phyloP scores from a whole-genome alignment of 2,888 invertebrate genomes.

The Heliconius hortense region DNA sequence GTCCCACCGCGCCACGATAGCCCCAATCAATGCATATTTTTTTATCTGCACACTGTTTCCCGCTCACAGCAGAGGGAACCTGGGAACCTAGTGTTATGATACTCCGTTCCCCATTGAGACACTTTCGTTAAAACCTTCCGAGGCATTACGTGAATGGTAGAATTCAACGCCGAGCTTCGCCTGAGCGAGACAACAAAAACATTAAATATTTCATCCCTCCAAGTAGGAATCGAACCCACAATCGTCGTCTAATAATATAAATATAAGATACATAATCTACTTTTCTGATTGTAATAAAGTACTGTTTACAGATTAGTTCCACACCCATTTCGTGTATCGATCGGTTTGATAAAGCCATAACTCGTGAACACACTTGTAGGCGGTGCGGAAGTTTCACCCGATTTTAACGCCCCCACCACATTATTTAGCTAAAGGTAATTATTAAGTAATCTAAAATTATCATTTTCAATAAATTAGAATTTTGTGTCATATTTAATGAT shows the following conservation, averaged over 20 bases:
- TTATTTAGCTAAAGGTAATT: slow-evolving; percentile 22
- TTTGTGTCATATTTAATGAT: not conserved
- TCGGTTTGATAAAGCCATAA: slow-evolving; percentile 33
- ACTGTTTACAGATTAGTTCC: slow-evolving; percentile 40
- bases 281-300: slow-evolving; percentile 23
- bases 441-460: slow-evolving; percentile 14
- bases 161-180: too few relatives aligned
- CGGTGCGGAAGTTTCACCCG: slow-evolving; percentile 30
- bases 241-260: not conserved
- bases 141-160: too few relatives aligned
- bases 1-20: too few relatives aligned
- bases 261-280: not conserved
- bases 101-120: too few relatives aligned
- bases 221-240: too few relatives aligned
- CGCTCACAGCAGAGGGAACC: too few relatives aligned
- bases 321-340: slow-evolving; percentile 33
- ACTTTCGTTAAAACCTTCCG: too few relatives aligned
- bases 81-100: too few relatives aligned
- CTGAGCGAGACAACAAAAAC: too few relatives aligned
- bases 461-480: slow-evolving; percentile 17
- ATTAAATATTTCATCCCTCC: too few relatives aligned
- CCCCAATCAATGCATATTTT: too few relatives aligned
- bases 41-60: too few relatives aligned
- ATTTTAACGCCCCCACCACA: slow-evolving; percentile 22
- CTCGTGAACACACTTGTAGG: slow-evolving; percentile 29